phyloP scores from a whole-genome alignment of 2,888 invertebrate species.

The Arrhopalites spinosus region DNA sequence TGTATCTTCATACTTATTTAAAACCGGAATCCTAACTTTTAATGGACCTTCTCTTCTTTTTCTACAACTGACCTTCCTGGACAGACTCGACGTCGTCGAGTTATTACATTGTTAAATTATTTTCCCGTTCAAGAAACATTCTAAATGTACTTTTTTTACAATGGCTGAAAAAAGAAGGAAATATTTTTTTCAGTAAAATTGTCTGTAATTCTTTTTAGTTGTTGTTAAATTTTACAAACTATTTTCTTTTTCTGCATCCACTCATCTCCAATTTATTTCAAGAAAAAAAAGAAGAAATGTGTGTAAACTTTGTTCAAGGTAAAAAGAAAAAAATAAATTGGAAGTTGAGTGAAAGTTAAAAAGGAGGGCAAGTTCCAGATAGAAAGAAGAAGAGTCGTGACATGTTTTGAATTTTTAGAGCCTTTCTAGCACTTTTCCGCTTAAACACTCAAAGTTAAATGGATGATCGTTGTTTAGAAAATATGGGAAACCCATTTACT shows the following conservation, averaged over 20 bases:
- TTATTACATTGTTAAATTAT: no score
- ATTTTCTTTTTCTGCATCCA: no score
- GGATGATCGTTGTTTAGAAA: not conserved
- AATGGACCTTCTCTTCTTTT: not conserved
- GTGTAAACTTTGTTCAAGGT: not conserved
- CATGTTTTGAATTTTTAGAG: slow-evolving; percentile 1
- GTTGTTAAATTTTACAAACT: no score
- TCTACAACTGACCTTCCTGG: not conserved
- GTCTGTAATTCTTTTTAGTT: not conserved
- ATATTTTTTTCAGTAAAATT: not conserved
- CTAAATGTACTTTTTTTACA: no score
- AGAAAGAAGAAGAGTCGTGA: not conserved
- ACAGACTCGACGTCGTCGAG: not conserved
- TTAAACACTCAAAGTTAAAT: not conserved
- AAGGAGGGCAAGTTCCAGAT: not conserved
- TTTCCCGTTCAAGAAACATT: no score
- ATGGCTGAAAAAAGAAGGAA: no score
- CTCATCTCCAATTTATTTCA: no score
- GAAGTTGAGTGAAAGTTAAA: slow-evolving; percentile 5
- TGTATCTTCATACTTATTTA: not conserved
- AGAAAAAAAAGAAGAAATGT: no score
- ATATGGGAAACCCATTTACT: not conserved
- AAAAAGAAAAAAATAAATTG: not conserved
- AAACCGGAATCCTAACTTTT: not conserved
- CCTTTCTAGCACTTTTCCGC: not conserved